These are phyloP conservation scores for Melieria crassipennis DNA, from an alignment of 2,888 invertebrate species.

Conservation along the genomic window DNA sequence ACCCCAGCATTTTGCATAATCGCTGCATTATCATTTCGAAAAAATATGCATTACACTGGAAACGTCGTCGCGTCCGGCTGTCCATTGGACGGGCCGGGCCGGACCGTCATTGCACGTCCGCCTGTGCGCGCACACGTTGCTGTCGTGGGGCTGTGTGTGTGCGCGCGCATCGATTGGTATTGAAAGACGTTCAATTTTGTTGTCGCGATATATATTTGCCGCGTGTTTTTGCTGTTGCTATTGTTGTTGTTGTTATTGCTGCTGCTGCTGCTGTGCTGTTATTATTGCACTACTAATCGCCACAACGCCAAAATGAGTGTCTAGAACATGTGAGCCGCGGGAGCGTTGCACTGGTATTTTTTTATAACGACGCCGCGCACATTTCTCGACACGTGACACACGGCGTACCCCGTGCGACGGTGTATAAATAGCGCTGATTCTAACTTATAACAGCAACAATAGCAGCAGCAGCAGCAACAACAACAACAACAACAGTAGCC, in stretches of 20 bases:
- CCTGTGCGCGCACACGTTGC: neutral
- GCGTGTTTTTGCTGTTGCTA: conserved; percentile 9
- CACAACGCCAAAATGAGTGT: conserved; percentile 44
- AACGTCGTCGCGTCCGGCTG: conserved; percentile 14
- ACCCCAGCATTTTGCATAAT: conserved; percentile 16
- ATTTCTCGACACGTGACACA: conserved; percentile 53
- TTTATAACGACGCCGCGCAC: conserved; percentile 42
- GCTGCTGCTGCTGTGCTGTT: conserved; percentile 2
- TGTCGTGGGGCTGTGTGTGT: neutral
- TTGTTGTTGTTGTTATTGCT: conserved; percentile 15
- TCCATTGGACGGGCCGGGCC: neutral
- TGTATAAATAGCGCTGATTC: conserved; percentile 46
- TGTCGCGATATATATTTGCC: neutral
- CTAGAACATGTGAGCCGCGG: conserved; percentile 59
- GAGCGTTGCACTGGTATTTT: conserved; percentile 58
- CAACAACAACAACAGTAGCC: conserved; percentile 21
- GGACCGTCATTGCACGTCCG: neutral
- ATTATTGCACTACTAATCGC: conserved; percentile 30
- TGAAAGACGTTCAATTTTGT: conserved; percentile 5
- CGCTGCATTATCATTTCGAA: conserved; percentile 7
- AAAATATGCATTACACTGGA: conserved; percentile 9
- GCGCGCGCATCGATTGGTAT: conserved; percentile 9
- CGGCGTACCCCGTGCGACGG: conserved; percentile 28
- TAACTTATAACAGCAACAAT: conserved; percentile 28
- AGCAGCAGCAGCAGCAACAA: conserved; percentile 6